Conservation (phyloP, 2,113 vertebrate species). For the Orientallactaga bullata region DNA sequence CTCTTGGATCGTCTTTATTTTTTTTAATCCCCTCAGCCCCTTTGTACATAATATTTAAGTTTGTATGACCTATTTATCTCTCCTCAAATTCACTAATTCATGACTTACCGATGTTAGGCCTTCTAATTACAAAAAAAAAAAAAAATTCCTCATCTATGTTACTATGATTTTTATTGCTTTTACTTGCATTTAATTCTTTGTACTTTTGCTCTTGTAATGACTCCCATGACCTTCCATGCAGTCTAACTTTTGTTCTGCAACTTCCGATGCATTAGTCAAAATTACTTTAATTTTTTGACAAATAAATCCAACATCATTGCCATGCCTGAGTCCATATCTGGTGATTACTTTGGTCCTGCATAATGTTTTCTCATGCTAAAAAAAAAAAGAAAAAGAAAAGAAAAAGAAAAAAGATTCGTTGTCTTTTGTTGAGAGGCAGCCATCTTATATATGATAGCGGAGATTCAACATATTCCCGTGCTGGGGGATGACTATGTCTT, state of each 20-base stretch:
- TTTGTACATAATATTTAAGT: background rate
- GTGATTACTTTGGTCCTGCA: background rate
- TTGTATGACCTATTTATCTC: background rate
- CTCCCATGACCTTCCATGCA: background rate
- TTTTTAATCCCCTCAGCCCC: background rate
- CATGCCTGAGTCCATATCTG: background rate
- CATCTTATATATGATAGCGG: background rate
- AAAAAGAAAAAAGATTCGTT: too few relatives aligned
- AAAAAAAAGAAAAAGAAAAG: too few relatives aligned
- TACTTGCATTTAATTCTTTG: background rate
- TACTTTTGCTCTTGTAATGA: background rate
- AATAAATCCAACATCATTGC: background rate
- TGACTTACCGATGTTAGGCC: background rate
- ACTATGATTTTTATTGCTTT: background rate
- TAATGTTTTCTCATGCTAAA: background rate
- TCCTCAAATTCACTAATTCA: background rate
- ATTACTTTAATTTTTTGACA: slow-evolving; percentile 1
- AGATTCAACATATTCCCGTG: slow-evolving; percentile 15
- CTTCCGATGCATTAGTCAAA: background rate
- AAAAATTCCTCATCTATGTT: background rate
- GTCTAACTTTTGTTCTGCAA: background rate
- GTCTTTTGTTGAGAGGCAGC: background rate
- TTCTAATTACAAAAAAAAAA: background rate
- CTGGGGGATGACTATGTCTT: background rate
- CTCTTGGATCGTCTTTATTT: background rate